A percentile compares a stretch with the other conserved stretches of the same genome.
These are phyloP conservation scores for Escarpia spicata DNA, from an alignment of 2,888 invertebrate species.

Conservation along the genomic window DNA sequence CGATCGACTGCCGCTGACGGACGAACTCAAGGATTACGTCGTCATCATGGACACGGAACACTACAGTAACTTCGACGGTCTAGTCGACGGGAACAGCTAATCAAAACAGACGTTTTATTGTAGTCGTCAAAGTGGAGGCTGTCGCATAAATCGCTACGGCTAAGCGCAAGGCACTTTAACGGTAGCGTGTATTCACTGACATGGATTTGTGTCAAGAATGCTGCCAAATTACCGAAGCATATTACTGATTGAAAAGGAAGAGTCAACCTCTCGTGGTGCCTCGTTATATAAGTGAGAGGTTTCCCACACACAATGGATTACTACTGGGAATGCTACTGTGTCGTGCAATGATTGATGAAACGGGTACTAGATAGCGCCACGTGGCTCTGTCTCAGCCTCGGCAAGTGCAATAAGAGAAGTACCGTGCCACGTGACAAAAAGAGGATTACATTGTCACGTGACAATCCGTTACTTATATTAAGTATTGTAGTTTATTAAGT, in stretches of 20 bases:
- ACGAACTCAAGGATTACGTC: constrained; percentile 40
- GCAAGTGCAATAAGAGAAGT: background rate
- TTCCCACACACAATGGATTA: background rate
- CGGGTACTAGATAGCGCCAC: background rate
- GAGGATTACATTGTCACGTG: background rate
- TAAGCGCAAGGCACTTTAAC: background rate
- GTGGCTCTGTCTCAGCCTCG: background rate
- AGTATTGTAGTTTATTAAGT: background rate
- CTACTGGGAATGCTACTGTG: background rate
- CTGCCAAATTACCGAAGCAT: background rate
- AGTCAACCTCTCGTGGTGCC: background rate
- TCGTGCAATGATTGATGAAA: background rate
- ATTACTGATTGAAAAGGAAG: background rate
- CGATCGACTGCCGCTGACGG: constrained; percentile 32
- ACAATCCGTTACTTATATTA: too few species aligned
- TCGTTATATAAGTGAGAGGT: background rate
- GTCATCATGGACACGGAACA: constrained; percentile 43
- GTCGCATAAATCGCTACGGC: background rate
- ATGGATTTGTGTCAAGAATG: background rate
- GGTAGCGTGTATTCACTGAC: background rate
- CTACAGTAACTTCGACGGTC: constrained; percentile 36
- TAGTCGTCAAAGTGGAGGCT: background rate
- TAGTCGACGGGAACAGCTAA: background rate
- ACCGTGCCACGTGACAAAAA: background rate
- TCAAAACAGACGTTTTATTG: background rate